These are phyloP conservation scores for Stenolophus ochropezus DNA, from an alignment of 2,888 invertebrate species.

Conservation along the genomic window DNA sequence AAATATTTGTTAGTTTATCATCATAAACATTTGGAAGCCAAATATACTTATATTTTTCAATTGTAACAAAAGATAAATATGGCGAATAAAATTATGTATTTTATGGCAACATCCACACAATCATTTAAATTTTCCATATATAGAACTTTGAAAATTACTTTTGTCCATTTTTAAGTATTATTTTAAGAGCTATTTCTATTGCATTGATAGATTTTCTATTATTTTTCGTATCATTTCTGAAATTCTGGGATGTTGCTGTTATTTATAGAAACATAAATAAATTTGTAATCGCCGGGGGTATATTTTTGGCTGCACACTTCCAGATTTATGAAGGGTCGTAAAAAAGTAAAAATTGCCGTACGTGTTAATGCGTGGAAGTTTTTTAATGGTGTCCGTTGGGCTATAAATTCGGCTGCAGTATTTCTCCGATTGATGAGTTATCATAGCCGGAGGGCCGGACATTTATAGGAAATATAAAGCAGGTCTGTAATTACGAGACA, in stretches of 20 bases:
- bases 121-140: too few species aligned
- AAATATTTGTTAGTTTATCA: too few species aligned
- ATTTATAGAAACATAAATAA: not conserved
- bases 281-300: not conserved
- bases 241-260: not conserved
- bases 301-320: not conserved
- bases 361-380: conserved; percentile 19
- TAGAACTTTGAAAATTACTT: too few species aligned
- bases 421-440: conserved; percentile 23
- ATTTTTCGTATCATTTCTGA: not conserved
- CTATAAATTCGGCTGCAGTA: not conserved
- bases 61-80: too few species aligned
- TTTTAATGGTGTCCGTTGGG: conserved; percentile 17
- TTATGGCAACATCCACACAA: too few species aligned
- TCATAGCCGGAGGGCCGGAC: conserved; percentile 16
- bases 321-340: conserved; percentile 28
- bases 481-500: conserved; percentile 8
- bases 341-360: conserved; percentile 24
- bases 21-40: too few species aligned
- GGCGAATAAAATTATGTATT: too few species aligned
- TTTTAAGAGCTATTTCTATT: not conserved
- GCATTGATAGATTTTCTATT: not conserved
- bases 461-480: conserved; percentile 48
- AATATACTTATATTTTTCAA: too few species aligned
- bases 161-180: too few species aligned